phyloP scores from a whole-genome alignment of 2,113 vertebrate species.

The Lonchura striata region DNA sequence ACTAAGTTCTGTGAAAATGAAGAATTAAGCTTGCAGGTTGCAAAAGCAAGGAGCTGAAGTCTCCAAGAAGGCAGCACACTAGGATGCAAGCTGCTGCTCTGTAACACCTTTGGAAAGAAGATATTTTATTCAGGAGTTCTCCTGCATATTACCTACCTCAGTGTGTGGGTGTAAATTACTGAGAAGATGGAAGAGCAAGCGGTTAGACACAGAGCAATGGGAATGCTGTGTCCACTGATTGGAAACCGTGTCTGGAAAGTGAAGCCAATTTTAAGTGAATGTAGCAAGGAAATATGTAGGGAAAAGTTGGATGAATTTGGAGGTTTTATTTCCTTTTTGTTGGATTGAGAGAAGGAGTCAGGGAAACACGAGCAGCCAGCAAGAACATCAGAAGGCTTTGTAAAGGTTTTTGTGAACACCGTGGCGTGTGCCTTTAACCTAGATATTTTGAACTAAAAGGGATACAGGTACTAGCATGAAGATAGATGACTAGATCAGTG shows the following conservation, averaged over 20 bases:
- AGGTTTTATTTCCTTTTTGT: background rate
- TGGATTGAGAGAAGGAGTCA: background rate
- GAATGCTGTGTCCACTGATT: background rate
- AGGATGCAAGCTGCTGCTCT: background rate
- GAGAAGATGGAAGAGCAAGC: background rate
- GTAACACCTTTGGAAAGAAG: background rate
- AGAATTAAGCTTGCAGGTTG: background rate
- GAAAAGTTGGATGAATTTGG: background rate
- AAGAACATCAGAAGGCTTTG: background rate
- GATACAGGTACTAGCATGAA: background rate
- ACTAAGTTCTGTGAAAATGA: background rate
- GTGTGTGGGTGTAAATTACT: background rate
- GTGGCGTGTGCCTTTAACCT: background rate
- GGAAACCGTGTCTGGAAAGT: background rate
- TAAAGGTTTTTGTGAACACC: background rate
- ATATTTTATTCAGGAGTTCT: background rate
- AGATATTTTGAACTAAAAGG: background rate
- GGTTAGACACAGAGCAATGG: background rate
- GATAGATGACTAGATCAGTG: background rate
- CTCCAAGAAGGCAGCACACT: accelerated
- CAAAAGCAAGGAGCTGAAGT: background rate
- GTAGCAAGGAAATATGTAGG: background rate
- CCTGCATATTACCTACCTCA: background rate
- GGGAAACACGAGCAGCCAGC: background rate
- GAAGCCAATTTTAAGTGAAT: background rate